A percentile compares a stretch with the other conserved stretches of the same genome.
Evolutionary conservation across 2,113 vertebrate species (phyloP).

Genomic region (Cinclus cinclus): DNA sequence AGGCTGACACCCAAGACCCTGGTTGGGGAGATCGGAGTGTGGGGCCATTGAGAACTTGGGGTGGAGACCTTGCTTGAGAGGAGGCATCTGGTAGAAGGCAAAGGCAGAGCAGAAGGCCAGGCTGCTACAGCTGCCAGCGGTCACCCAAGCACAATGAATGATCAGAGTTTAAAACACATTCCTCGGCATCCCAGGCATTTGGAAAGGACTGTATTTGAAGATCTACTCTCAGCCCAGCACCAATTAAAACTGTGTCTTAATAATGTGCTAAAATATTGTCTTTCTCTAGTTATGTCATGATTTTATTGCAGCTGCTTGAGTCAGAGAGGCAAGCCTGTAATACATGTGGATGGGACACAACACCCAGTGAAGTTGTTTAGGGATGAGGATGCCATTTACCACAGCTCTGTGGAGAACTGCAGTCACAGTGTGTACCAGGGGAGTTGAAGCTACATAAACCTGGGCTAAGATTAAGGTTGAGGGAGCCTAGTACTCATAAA

Average conservation of each 20-base stretch:
- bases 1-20: fast-evolving
- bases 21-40: neutral
- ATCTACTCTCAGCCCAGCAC: neutral
- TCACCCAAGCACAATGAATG: neutral
- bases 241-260: neutral
- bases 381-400: neutral
- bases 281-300: neutral
- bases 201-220: neutral
- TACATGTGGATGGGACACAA: neutral
- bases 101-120: neutral
- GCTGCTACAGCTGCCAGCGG: neutral
- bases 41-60: neutral
- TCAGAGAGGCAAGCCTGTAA: neutral
- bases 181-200: neutral
- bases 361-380: neutral
- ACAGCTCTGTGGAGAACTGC: neutral
- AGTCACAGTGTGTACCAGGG: fast-evolving
- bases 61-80: neutral
- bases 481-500: neutral
- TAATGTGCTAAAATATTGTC: neutral
- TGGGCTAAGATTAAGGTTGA: neutral
- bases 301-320: neutral
- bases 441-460: neutral
- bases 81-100: neutral
- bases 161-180: neutral